These are phyloP conservation scores for Phaethornis superciliosus DNA, from an alignment of 2,113 vertebrate species.

Conservation along the genomic window DNA sequence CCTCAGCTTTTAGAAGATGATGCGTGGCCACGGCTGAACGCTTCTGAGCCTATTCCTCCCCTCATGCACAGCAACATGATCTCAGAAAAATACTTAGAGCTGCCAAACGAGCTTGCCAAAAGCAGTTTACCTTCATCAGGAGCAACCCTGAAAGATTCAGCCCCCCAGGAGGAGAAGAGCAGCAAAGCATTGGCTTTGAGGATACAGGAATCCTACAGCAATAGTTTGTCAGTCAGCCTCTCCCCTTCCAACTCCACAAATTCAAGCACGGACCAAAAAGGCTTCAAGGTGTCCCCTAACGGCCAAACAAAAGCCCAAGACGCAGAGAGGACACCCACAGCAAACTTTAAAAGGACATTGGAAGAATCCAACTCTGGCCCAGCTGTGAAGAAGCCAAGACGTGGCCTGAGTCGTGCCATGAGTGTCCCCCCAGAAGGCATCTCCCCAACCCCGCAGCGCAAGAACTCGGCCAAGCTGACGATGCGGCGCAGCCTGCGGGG, in stretches of 20 bases:
- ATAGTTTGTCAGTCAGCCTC: constrained; percentile 62
- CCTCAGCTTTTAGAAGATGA: constrained; percentile 78
- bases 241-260: constrained; percentile 72
- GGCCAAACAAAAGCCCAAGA: constrained; percentile 74
- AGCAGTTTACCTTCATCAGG: constrained; percentile 36
- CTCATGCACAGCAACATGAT: constrained; percentile 71
- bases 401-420: constrained; percentile 54
- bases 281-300: constrained; percentile 57
- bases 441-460: constrained; percentile 53
- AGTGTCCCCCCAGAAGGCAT: constrained; percentile 45
- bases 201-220: constrained; percentile 71
- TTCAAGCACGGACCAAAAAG: constrained; percentile 73
- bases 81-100: constrained; percentile 70
- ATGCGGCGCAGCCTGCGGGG: constrained; percentile 82
- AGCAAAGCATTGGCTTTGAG: constrained; percentile 69
- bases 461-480: constrained; percentile 59
- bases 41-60: constrained; percentile 75
- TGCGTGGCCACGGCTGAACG: constrained; percentile 72
- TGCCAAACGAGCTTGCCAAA: constrained; percentile 67
- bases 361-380: constrained; percentile 81
- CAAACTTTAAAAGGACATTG: constrained; percentile 80
- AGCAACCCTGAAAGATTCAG: constrained; percentile 50
- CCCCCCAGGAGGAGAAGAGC: constrained; percentile 71
- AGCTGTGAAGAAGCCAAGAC: constrained; percentile 75
- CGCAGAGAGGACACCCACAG: constrained; percentile 71